phyloP scores from a whole-genome alignment of 2,797 vertebrate species.

The Melanotaenia trifasciata region DNA sequence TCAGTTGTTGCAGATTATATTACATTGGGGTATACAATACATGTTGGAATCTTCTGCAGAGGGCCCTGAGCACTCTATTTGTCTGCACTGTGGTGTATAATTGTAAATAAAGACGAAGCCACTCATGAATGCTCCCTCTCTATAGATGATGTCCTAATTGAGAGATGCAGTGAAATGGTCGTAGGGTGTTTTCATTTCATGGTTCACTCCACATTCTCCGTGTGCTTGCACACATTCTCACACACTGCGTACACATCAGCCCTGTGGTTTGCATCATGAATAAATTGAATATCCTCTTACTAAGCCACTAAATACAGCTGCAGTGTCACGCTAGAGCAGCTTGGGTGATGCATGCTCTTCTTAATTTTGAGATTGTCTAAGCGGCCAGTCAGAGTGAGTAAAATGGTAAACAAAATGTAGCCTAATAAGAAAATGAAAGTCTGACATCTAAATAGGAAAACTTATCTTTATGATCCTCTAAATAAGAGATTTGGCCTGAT shows the following conservation, averaged over 20 bases:
- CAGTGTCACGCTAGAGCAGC: conserved; percentile 61
- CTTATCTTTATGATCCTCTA: neutral
- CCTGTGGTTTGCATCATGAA: conserved; percentile 79
- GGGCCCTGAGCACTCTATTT: conserved; percentile 43
- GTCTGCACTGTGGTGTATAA: conserved; percentile 62
- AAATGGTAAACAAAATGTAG: too few species aligned
- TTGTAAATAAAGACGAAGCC: conserved; percentile 73
- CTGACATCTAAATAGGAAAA: too few species aligned
- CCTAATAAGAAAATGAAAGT: too few species aligned
- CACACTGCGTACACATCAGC: conserved; percentile 44
- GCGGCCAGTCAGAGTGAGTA: too few species aligned
- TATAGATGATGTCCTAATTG: conserved; percentile 78
- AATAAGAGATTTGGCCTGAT: conserved; percentile 4
- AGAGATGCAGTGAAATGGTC: conserved; percentile 78
- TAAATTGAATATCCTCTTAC: conserved; percentile 80
- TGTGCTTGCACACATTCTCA: conserved; percentile 47
- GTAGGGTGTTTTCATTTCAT: conserved; percentile 81
- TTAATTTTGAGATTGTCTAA: too few species aligned
- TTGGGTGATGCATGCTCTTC: conserved; percentile 35
- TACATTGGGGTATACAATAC: conserved; percentile 20
- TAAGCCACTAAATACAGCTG: conserved; percentile 75
- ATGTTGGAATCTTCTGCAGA: conserved; percentile 30
- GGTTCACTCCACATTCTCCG: conserved; percentile 73
- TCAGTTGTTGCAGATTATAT: conserved; percentile 34
- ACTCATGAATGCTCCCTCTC: conserved; percentile 64